A percentile compares a stretch with the other conserved stretches of the same genome.
These are phyloP conservation scores for Crypturellus tataupa DNA, from an alignment of 2,797 vertebrate species.

Conservation along the genomic window DNA sequence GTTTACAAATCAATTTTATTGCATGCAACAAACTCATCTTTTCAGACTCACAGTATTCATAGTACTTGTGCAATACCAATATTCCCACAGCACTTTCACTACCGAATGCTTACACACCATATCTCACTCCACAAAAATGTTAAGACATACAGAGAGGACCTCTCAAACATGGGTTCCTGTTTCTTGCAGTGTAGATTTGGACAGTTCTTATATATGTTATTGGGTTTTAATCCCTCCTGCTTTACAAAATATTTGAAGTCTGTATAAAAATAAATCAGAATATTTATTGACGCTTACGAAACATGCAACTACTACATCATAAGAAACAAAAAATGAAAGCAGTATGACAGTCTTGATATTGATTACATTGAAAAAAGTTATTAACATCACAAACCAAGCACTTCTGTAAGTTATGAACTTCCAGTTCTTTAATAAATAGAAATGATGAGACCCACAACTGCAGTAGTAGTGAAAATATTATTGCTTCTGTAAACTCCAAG, in stretches of 20 bases:
- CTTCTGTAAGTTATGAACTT: conserved; percentile 58
- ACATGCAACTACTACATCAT: neutral
- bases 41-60: conserved; percentile 10
- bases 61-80: neutral
- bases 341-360: conserved; percentile 17
- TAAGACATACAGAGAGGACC: conserved; percentile 22
- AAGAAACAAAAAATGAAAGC: neutral
- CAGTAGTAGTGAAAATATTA: conserved; percentile 79
- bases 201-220: neutral
- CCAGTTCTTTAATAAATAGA: conserved; percentile 52
- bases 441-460: conserved; percentile 73
- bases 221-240: neutral
- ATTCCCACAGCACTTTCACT: neutral
- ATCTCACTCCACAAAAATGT: conserved; percentile 49
- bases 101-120: conserved; percentile 36
- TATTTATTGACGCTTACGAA: neutral
- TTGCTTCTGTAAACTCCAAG: conserved; percentile 83
- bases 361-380: conserved; percentile 42
- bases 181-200: neutral
- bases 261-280: neutral
- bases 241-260: neutral
- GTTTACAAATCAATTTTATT: neutral
- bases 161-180: conserved; percentile 40
- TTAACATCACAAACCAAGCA: conserved; percentile 19
- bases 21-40: neutral